Conservation (phyloP, 2,797 vertebrate genomes). For the Gallinago nigripennis region DNA sequence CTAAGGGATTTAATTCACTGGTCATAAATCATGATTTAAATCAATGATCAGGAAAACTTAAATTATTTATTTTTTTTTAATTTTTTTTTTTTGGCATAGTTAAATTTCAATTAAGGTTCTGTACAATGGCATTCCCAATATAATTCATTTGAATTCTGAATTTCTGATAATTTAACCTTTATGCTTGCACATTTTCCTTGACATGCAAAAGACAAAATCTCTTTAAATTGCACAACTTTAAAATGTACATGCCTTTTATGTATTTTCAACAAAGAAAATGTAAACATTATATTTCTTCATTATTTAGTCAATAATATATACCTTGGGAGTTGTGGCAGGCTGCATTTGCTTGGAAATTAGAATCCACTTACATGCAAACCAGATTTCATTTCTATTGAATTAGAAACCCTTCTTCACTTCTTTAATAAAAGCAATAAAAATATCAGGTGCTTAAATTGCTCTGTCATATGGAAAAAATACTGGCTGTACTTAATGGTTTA, state of each 20-base stretch:
- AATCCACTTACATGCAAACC: background rate
- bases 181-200: background rate
- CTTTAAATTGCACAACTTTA: background rate
- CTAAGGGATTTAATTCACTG: background rate
- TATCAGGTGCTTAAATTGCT: background rate
- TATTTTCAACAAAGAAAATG: background rate
- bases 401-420: background rate
- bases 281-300: background rate
- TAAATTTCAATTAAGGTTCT: background rate
- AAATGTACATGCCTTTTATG: background rate
- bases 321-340: background rate
- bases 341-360: background rate
- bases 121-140: background rate
- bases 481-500: background rate
- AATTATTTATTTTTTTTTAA: background rate
- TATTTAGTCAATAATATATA: background rate
- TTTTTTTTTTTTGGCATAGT: background rate
- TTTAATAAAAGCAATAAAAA: conserved; percentile 12
- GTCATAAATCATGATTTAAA: background rate
- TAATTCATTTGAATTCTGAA: background rate
- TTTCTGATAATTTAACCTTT: background rate
- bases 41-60: background rate
- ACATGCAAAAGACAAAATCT: background rate
- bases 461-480: background rate
- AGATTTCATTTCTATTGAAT: background rate